Percentiles rank a stretch among this genome's conserved stretches.
Evolutionary conservation across 2,113 vertebrate genomes (phyloP).

Genomic region (Alligator mississippiensis): DNA sequence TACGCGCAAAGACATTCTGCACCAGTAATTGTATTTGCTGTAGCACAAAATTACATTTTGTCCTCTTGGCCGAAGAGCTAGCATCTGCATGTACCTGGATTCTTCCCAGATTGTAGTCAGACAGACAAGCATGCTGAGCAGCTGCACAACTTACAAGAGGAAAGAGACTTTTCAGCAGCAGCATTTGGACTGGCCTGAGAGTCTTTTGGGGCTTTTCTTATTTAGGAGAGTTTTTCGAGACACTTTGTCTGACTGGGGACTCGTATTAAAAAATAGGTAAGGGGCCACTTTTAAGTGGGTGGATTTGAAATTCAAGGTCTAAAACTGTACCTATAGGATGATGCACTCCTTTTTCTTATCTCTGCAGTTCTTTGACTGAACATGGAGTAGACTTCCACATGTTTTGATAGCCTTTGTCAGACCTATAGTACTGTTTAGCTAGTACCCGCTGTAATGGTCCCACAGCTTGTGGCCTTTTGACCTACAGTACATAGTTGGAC

Average conservation of each 20-base stretch:
- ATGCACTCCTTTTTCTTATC: too few species aligned
- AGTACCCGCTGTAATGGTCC: conserved; percentile 26
- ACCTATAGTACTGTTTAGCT: conserved; percentile 16
- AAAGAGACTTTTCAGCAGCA: background rate
- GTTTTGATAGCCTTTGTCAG: conserved; percentile 2
- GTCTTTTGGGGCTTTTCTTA: background rate
- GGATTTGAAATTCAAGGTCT: background rate
- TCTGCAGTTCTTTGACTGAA: background rate
- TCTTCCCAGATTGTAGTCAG: background rate
- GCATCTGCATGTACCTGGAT: background rate
- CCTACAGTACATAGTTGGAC: background rate
- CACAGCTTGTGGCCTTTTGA: conserved; percentile 49
- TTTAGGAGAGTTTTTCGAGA: background rate
- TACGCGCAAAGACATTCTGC: background rate
- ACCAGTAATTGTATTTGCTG: background rate
- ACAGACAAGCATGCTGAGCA: background rate
- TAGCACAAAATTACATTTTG: background rate
- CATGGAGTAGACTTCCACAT: background rate
- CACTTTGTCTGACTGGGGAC: background rate
- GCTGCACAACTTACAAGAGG: background rate
- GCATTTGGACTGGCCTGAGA: background rate
- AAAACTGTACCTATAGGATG: background rate
- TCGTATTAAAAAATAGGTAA: background rate
- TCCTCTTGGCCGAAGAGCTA: background rate
- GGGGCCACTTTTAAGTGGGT: background rate